phyloP scores from a whole-genome alignment of 2,888 invertebrate species.

The Oegoconia quadripuncta region DNA sequence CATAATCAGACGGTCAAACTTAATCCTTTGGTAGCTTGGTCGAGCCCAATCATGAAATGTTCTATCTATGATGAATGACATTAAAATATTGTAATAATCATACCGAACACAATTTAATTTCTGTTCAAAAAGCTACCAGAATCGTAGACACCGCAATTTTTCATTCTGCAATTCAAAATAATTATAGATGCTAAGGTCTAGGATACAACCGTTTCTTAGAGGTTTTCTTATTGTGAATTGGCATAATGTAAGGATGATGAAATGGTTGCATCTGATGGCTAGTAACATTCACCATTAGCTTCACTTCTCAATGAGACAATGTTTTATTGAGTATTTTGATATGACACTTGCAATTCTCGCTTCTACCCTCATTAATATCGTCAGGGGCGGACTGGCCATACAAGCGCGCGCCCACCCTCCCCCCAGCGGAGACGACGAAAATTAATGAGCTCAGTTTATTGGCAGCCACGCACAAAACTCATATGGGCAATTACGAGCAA shows the following conservation, averaged over 20 bases:
- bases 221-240: neutral
- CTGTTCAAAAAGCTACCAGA: conserved; percentile 40
- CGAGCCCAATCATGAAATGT: too few relatives aligned
- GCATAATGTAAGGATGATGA: conserved; percentile 12
- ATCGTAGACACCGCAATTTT: conserved; percentile 51
- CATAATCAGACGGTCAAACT: conserved; percentile 39
- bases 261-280: conserved; percentile 42
- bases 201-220: conserved; percentile 33
- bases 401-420: conserved; percentile 78
- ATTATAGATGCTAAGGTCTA: conserved; percentile 39
- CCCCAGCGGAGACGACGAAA: conserved; percentile 78
- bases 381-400: conserved; percentile 81
- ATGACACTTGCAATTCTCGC: conserved; percentile 75
- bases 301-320: conserved; percentile 63
- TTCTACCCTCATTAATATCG: conserved; percentile 80
- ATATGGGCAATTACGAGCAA: conserved; percentile 79
- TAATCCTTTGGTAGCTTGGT: conserved; percentile 42
- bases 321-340: conserved; percentile 66
- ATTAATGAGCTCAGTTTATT: conserved; percentile 80
- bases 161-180: conserved; percentile 43
- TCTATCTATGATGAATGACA: too few relatives aligned
- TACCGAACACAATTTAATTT: neutral
- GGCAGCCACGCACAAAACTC: conserved; percentile 80
- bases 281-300: conserved; percentile 66
- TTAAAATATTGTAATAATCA: too few relatives aligned